phyloP scores from a whole-genome alignment of 1,140 invertebrate genomes.

The Batillaria attramentaria region DNA sequence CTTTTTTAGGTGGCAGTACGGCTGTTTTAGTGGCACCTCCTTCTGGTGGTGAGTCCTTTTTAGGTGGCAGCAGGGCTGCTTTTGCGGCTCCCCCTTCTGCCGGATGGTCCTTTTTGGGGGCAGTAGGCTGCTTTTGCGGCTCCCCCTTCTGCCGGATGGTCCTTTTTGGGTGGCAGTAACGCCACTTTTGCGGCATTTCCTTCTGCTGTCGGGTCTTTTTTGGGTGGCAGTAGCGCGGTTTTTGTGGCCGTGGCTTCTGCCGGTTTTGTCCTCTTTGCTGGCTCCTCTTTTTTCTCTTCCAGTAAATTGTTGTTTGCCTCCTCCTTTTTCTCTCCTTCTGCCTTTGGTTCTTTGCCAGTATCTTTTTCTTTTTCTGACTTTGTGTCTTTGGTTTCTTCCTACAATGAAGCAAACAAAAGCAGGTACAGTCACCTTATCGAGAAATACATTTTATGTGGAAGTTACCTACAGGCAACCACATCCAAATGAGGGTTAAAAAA shows the following conservation, averaged over 20 bases:
- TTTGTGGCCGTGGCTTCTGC: not conserved
- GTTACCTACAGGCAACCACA: not conserved
- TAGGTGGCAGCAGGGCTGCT: conserved; percentile 17
- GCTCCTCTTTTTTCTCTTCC: not conserved
- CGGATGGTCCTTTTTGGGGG: not conserved
- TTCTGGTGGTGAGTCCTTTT: not conserved
- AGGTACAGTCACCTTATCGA: not conserved
- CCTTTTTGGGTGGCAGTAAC: not conserved
- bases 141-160: not conserved
- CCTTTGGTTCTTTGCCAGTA: not conserved
- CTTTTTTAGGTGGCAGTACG: not conserved
- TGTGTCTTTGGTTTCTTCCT: not conserved
- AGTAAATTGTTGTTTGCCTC: conserved; percentile 31
- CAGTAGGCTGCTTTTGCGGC: no score
- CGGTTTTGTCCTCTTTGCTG: not conserved
- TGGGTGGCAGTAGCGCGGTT: not conserved
- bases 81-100: conserved; percentile 7
- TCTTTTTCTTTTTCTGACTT: conserved; percentile 2
- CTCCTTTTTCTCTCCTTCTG: not conserved
- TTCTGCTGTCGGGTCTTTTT: not conserved
- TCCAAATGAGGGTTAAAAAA: no score
- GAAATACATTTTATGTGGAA: not conserved
- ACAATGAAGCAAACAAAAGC: not conserved
- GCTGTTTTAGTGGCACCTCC: not conserved
- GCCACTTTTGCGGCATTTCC: no score